phyloP scores from a whole-genome alignment of 2,113 vertebrate species.

The Diadophis punctatus region DNA sequence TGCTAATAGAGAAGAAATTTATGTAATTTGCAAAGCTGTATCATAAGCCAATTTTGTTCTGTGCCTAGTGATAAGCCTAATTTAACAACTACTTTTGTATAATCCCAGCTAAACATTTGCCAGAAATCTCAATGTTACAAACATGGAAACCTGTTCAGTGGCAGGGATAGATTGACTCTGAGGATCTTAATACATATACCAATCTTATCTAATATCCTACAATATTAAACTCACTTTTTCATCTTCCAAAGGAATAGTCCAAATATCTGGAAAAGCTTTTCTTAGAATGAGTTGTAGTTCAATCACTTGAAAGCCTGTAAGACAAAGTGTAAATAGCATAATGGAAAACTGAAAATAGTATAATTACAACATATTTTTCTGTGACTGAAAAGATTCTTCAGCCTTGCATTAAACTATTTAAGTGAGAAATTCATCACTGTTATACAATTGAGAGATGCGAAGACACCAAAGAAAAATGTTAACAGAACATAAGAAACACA shows the following conservation, averaged over 20 bases:
- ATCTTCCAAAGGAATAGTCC: slow-evolving; percentile 58
- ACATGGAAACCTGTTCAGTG: not conserved
- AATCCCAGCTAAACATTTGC: not conserved
- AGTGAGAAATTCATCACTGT: not conserved
- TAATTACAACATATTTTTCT: not conserved
- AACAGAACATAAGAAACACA: not conserved
- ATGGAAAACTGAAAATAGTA: not conserved
- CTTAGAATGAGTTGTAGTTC: slow-evolving; percentile 70
- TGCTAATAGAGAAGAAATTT: not conserved
- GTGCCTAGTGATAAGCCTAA: not conserved
- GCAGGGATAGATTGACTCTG: not conserved
- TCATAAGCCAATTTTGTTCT: not conserved
- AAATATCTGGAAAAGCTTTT: slow-evolving; percentile 65
- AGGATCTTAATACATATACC: not conserved
- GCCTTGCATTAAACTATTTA: not conserved
- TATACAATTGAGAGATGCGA: not conserved
- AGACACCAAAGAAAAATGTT: not conserved
- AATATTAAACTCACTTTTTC: slow-evolving; percentile 58
- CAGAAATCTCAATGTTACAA: not conserved
- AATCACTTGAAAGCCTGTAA: slow-evolving; percentile 58
- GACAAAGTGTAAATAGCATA: not conserved
- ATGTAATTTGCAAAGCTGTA: not conserved
- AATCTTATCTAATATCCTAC: not conserved
- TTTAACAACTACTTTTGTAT: not conserved
- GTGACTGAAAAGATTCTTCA: not conserved